phyloP scores from a whole-genome alignment of 1,140 invertebrate genomes.

The Drosophila nikananu region DNA sequence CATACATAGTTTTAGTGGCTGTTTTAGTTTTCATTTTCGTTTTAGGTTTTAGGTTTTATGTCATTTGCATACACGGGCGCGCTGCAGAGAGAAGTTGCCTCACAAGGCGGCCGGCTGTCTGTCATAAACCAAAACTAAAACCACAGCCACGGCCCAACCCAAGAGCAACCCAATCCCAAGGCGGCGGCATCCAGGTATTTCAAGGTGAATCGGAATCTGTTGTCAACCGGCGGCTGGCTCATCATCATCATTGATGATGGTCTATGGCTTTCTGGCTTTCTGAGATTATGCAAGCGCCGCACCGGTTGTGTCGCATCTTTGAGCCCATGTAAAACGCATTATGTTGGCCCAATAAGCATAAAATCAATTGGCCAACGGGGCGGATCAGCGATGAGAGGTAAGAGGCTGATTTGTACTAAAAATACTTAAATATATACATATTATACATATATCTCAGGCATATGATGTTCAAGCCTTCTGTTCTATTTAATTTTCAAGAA shows the following conservation, averaged over 20 bases:
- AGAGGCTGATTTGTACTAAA: constrained; percentile 1
- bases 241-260: constrained; percentile 23
- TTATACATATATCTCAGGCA: neutral
- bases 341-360: constrained; percentile 27
- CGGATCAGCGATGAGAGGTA: constrained; percentile 18
- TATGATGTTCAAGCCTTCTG: neutral
- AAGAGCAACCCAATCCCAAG: constrained; percentile 13
- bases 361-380: constrained; percentile 40
- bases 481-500: neutral
- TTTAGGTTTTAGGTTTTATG: constrained; percentile 18
- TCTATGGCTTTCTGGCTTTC: neutral
- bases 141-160: constrained; percentile 4
- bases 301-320: constrained; percentile 15
- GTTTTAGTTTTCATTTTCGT: constrained; percentile 18
- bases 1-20: constrained; percentile 10
- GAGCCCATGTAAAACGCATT: constrained; percentile 25
- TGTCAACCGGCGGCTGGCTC: constrained; percentile 31
- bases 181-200: constrained; percentile 23
- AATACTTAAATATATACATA: too few relatives aligned
- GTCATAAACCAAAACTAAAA: constrained; percentile 33
- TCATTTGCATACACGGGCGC: constrained; percentile 51
- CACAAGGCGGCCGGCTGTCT: constrained; percentile 43
- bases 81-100: constrained; percentile 17
- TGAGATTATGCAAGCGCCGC: constrained; percentile 20
- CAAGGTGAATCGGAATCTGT: constrained; percentile 52